phyloP scores from a whole-genome alignment of 2,797 vertebrate genomes.

The Artibeus jamaicensis region DNA sequence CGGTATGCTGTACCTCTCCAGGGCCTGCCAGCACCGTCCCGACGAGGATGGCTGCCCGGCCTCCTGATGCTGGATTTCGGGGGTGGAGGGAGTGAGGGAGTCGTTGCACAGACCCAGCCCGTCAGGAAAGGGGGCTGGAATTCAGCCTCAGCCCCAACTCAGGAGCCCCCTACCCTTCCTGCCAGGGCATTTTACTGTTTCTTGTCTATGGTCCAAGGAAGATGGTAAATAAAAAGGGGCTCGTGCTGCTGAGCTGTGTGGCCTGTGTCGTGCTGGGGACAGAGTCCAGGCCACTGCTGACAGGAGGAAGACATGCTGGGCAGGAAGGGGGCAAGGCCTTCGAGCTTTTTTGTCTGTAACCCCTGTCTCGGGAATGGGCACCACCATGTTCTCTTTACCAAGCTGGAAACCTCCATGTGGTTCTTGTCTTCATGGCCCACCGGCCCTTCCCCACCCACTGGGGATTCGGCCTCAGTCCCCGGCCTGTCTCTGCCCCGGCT shows the following conservation, averaged over 20 bases:
- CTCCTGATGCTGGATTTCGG: not conserved
- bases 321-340: not conserved
- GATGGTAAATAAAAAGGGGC: constrained; percentile 58
- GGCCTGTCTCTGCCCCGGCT: not conserved
- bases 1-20: not conserved
- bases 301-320: not conserved
- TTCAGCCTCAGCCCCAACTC: not conserved
- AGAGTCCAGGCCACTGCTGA: not conserved
- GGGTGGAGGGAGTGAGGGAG: rapidly evolving
- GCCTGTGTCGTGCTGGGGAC: not conserved
- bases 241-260: constrained; percentile 19
- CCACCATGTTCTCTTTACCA: not conserved
- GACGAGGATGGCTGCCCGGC: not conserved
- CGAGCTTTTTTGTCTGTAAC: not conserved
- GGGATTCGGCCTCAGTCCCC: not conserved
- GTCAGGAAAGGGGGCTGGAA: not conserved
- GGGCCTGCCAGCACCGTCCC: not conserved
- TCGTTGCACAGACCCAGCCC: not conserved
- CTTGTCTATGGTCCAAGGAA: not conserved
- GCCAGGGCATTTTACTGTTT: not conserved
- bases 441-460: not conserved
- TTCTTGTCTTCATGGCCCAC: not conserved
- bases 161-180: not conserved
- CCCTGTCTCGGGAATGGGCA: not conserved
- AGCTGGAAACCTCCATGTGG: not conserved